Percentiles rank a stretch among this genome's conserved stretches.
Conservation (phyloP, 2,888 invertebrate species). For the Nysson spinosus region DNA sequence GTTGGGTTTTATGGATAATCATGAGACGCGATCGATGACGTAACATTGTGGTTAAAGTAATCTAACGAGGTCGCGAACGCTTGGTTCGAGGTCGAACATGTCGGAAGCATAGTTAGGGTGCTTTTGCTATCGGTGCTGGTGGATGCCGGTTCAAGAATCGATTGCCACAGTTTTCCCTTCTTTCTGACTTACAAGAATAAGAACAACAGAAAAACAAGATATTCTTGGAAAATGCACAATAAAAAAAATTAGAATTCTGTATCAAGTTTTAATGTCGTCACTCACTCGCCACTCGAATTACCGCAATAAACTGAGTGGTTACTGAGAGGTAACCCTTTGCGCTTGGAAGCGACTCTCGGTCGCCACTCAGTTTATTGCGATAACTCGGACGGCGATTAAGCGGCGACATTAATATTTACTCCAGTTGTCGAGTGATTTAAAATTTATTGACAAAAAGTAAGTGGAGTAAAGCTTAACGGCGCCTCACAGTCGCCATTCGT, state of each 20-base stretch:
- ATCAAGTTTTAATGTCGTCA: too few species aligned
- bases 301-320: too few species aligned
- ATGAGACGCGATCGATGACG: conserved; percentile 19
- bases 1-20: conserved; percentile 4
- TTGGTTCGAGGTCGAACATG: conserved; percentile 58
- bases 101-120: conserved; percentile 43
- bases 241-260: too few species aligned
- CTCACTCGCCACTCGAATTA: conserved; percentile 26
- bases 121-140: conserved; percentile 45
- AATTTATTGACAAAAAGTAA: too few species aligned
- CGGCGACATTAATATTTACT: too few species aligned
- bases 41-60: conserved; percentile 15
- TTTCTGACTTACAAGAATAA: conserved; percentile 13
- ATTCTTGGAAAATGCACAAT: conserved; percentile 18
- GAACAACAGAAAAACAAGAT: conserved; percentile 11
- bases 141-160: conserved; percentile 45
- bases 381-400: too few species aligned
- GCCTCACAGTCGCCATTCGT: too few species aligned
- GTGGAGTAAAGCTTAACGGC: too few species aligned
- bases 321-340: too few species aligned
- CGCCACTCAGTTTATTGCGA: too few species aligned
- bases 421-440: too few species aligned
- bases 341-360: too few species aligned
- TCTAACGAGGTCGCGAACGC: conserved; percentile 49
- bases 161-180: conserved; percentile 44